phyloP scores from a whole-genome alignment of 2,113 vertebrate species.

The Dissostichus mawsoni region DNA sequence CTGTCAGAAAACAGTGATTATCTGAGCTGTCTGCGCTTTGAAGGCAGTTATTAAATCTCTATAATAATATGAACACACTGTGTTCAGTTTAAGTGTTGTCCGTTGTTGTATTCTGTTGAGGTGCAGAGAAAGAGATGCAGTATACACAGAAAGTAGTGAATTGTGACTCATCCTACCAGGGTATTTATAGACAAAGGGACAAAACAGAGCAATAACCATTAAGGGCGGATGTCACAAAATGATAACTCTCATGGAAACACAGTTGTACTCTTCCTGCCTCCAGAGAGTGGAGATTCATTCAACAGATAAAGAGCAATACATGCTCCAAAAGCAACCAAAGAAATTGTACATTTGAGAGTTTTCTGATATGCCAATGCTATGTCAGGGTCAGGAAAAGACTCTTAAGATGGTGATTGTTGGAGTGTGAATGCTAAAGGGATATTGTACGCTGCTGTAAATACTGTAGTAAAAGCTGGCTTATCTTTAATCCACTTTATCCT shows the following conservation, averaged over 20 bases:
- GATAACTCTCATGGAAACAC: background rate
- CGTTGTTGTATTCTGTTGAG: too few relatives aligned
- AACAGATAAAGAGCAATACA: background rate
- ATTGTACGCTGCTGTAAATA: background rate
- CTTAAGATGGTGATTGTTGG: too few relatives aligned
- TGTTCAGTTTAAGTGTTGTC: background rate
- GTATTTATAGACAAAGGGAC: constrained; percentile 44
- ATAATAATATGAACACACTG: background rate
- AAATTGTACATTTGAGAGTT: background rate
- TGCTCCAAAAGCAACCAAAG: background rate
- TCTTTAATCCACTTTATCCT: background rate
- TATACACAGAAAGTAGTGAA: background rate
- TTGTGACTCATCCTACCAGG: constrained; percentile 43
- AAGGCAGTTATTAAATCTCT: background rate
- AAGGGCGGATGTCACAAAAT: constrained; percentile 12
- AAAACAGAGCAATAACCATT: constrained; percentile 16
- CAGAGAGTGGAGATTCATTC: constrained; percentile 5
- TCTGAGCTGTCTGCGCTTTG: background rate
- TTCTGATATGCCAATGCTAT: too few relatives aligned
- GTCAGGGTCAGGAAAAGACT: background rate
- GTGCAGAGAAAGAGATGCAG: background rate
- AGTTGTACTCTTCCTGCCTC: background rate
- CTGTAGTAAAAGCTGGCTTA: background rate
- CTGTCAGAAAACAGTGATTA: background rate
- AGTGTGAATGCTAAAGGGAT: too few relatives aligned